phyloP scores from a whole-genome alignment of 2,888 invertebrate genomes.

The Hydraecia micacea region DNA sequence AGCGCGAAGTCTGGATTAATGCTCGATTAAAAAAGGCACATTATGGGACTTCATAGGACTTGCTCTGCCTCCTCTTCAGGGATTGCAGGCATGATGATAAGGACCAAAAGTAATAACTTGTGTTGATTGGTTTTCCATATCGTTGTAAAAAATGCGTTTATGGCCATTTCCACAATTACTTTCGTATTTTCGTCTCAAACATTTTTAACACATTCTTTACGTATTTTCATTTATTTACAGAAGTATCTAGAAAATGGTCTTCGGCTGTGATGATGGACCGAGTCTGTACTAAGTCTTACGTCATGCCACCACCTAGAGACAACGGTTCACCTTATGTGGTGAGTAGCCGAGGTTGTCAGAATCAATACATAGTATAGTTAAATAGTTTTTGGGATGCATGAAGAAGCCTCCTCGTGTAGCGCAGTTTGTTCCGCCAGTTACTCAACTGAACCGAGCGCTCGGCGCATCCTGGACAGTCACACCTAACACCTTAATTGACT shows the following conservation, averaged over 20 bases:
- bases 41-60: not conserved
- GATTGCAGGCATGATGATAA: not conserved
- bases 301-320: slow-evolving; percentile 74
- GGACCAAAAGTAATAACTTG: no score
- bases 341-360: slow-evolving; percentile 9
- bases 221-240: slow-evolving; percentile 43
- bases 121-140: not conserved
- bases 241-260: slow-evolving; percentile 82
- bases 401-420: no score
- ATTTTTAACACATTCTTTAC: not conserved
- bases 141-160: not conserved
- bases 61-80: not conserved
- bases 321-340: slow-evolving; percentile 73
- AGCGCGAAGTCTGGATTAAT: not conserved
- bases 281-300: slow-evolving; percentile 81
- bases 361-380: not conserved
- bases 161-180: not conserved
- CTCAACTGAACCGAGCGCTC: no score
- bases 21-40: not conserved
- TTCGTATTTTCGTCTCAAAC: not conserved
- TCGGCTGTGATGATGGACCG: slow-evolving; percentile 83
- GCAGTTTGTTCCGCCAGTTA: no score
- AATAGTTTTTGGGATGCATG: no score
- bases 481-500: no score
- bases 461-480: no score